These are phyloP conservation scores for Paralvinella palmiformis DNA, from an alignment of 1,140 invertebrate species.

Conservation along the genomic window DNA sequence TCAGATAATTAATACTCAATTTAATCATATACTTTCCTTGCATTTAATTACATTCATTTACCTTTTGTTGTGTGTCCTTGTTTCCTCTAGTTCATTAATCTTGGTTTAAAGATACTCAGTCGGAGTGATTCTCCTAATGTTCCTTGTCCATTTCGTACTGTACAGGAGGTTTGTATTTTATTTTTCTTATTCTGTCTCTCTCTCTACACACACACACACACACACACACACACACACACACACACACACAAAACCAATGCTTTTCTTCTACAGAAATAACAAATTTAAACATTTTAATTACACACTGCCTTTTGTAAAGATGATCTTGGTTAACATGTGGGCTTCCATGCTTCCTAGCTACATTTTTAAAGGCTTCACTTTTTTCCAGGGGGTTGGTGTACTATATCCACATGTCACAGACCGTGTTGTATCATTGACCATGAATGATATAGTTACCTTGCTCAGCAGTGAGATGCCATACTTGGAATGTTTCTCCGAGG, in stretches of 20 bases:
- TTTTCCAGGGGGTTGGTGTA: slow-evolving; percentile 23
- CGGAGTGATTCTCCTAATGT: slow-evolving; percentile 80
- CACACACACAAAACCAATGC: background rate
- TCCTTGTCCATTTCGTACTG: slow-evolving; percentile 66
- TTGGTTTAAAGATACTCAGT: slow-evolving; percentile 85
- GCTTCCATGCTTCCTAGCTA: background rate
- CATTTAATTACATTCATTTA: too few species aligned
- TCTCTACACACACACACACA: background rate
- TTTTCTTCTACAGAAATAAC: background rate
- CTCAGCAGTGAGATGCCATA: slow-evolving; percentile 65
- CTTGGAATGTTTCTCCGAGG: slow-evolving; percentile 50
- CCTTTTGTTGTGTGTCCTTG: slow-evolving; percentile 4
- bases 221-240: background rate
- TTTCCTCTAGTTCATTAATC: slow-evolving; percentile 73
- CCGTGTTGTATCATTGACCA: slow-evolving; percentile 61
- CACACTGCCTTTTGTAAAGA: background rate
- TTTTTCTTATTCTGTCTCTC: background rate
- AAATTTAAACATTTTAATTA: background rate
- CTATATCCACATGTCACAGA: slow-evolving; percentile 39
- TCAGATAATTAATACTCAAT: too few species aligned
- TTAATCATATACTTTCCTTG: too few species aligned
- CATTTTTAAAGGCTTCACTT: background rate
- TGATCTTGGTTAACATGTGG: background rate
- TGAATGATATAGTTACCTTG: slow-evolving; percentile 71
- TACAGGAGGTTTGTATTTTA: slow-evolving; percentile 57